These are phyloP conservation scores for Cepaea nemoralis DNA, from an alignment of 1,140 invertebrate genomes.

Conservation along the genomic window DNA sequence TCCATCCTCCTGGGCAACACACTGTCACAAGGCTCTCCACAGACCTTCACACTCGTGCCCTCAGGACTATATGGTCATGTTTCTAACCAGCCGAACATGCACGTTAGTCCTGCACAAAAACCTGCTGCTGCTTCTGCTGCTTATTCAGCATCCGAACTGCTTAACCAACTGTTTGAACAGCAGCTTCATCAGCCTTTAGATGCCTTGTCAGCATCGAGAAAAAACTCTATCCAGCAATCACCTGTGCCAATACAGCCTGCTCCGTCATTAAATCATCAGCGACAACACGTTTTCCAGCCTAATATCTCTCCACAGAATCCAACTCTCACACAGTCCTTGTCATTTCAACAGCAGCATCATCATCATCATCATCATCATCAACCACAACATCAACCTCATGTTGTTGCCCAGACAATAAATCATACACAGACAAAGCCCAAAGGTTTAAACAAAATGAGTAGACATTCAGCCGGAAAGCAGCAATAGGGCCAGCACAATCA, in stretches of 20 bases:
- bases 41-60: slow-evolving; percentile 8
- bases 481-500: slow-evolving; percentile 24
- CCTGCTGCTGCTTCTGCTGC: neutral
- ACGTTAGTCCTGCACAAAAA: neutral
- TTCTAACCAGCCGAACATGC: neutral
- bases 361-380: too few relatives aligned
- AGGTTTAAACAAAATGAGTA: neutral
- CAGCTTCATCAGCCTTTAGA: neutral
- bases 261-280: slow-evolving; percentile 22
- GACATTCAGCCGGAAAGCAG: neutral
- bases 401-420: neutral
- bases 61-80: neutral
- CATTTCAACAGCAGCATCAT: too few relatives aligned
- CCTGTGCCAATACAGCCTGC: neutral
- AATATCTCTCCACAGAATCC: neutral
- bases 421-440: neutral
- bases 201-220: neutral
- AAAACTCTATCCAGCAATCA: neutral
- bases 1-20: neutral
- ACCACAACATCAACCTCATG: slow-evolving; percentile 17
- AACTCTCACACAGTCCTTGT: neutral
- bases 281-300: neutral
- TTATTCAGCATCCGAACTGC: neutral
- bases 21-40: neutral
- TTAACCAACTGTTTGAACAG: slow-evolving; percentile 16